Conservation (phyloP, 2,888 invertebrate species). For the Perizoma flavofasciatum region DNA sequence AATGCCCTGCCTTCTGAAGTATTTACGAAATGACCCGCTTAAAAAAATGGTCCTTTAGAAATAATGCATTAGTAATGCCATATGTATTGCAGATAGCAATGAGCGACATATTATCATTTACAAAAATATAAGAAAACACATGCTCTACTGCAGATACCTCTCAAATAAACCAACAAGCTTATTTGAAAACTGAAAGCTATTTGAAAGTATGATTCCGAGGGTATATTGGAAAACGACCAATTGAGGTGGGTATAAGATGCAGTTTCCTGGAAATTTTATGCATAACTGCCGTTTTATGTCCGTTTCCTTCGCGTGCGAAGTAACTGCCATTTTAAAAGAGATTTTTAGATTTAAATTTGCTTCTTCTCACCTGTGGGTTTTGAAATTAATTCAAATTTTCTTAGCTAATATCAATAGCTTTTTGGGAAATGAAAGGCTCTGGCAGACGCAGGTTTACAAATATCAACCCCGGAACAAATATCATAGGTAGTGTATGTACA, state of each 20-base stretch:
- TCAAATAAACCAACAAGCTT: not conserved
- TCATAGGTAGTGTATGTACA: too few species aligned
- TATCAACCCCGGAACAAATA: too few species aligned
- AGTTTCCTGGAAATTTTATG: slow-evolving; percentile 52
- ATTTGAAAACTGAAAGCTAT: slow-evolving; percentile 25
- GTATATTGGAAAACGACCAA: slow-evolving; percentile 49
- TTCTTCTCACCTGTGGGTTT: slow-evolving; percentile 12
- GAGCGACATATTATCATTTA: too few species aligned
- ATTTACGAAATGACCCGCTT: too few species aligned
- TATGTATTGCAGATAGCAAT: too few species aligned
- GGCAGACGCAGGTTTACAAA: too few species aligned
- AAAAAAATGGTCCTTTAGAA: too few species aligned
- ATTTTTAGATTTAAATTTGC: slow-evolving; percentile 19
- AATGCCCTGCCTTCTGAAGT: too few species aligned
- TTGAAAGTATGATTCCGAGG: slow-evolving; percentile 40
- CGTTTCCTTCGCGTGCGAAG: slow-evolving; percentile 36
- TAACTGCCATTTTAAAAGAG: slow-evolving; percentile 14
- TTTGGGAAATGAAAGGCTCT: not conserved
- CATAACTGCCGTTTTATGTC: slow-evolving; percentile 58
- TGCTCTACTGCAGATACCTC: too few species aligned
- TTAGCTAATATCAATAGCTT: not conserved
- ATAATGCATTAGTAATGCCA: too few species aligned
- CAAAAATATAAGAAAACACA: too few species aligned
- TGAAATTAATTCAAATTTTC: slow-evolving; percentile 2
- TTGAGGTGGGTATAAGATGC: slow-evolving; percentile 51